phyloP scores from a whole-genome alignment of 2,888 invertebrate genomes.

The Heliconius cydno region DNA sequence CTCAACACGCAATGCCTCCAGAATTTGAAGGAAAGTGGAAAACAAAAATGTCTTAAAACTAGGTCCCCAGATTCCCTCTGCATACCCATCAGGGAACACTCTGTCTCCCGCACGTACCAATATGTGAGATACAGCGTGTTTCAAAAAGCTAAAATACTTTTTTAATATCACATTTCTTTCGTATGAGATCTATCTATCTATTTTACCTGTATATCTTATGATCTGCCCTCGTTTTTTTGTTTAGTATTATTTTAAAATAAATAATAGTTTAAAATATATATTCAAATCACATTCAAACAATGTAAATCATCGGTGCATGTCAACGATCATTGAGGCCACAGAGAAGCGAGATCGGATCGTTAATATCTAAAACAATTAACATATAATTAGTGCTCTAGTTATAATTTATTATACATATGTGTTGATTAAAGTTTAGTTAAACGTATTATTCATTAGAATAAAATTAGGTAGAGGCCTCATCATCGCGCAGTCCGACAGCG shows the following conservation, averaged over 20 bases:
- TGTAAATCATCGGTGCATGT: not conserved
- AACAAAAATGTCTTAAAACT: too few relatives aligned
- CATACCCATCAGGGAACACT: too few relatives aligned
- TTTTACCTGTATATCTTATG: not conserved
- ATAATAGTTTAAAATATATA: not conserved
- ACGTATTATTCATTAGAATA: not conserved
- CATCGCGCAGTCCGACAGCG: not conserved
- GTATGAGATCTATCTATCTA: not conserved
- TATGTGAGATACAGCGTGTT: too few relatives aligned
- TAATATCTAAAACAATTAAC: slow-evolving; percentile 9
- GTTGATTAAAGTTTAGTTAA: not conserved
- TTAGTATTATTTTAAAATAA: not conserved
- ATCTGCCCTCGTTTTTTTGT: not conserved
- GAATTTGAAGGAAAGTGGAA: too few relatives aligned
- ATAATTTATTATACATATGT: slow-evolving; percentile 2
- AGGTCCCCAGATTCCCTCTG: too few relatives aligned
- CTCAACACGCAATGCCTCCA: too few relatives aligned
- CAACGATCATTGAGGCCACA: not conserved
- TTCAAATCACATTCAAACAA: not conserved
- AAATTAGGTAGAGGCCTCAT: not conserved
- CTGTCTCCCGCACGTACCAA: too few relatives aligned
- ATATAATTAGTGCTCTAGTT: slow-evolving; percentile 10
- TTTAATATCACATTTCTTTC: too few relatives aligned
- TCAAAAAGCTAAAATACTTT: too few relatives aligned
- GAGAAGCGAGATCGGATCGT: slow-evolving; percentile 1